A percentile compares a stretch with the other conserved stretches of the same genome.
phyloP scores from a whole-genome alignment of 2,888 invertebrate genomes.

The Lomographa bimaculata region DNA sequence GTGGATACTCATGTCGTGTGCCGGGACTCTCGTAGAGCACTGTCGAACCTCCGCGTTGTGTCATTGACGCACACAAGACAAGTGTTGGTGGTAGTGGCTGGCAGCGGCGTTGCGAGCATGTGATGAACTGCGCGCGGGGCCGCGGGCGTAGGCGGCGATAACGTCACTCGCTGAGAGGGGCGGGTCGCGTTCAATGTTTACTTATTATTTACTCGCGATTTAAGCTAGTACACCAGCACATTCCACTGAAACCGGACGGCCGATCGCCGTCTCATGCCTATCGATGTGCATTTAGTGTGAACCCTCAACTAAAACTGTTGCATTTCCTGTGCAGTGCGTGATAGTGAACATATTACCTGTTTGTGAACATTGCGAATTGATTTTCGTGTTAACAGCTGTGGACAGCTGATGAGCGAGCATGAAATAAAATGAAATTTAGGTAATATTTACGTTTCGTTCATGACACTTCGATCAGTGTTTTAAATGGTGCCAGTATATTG shows the following conservation, averaged over 20 bases:
- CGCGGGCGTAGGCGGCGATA: slow-evolving; percentile 48
- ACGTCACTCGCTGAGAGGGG: slow-evolving; percentile 67
- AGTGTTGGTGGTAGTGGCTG: slow-evolving; percentile 40
- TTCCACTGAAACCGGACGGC: slow-evolving; percentile 64
- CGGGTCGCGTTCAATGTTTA: slow-evolving; percentile 69
- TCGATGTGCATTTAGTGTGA: slow-evolving; percentile 74
- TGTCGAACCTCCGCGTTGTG: slow-evolving; percentile 45
- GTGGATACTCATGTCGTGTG: slow-evolving; percentile 39
- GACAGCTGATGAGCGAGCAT: slow-evolving; percentile 65
- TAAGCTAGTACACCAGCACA: slow-evolving; percentile 74
- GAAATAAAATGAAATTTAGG: slow-evolving; percentile 82
- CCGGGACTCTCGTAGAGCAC: slow-evolving; percentile 38
- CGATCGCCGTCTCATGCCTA: slow-evolving; percentile 46
- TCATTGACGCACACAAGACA: slow-evolving; percentile 62
- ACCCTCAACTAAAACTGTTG: slow-evolving; percentile 48
- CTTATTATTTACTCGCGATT: slow-evolving; percentile 67
- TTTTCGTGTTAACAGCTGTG: slow-evolving; percentile 58
- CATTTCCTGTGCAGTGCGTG: slow-evolving; percentile 60
- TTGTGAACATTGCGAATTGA: slow-evolving; percentile 38
- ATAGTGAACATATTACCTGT: slow-evolving; percentile 49
- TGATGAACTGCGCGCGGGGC: slow-evolving; percentile 56
- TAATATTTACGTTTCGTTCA: slow-evolving; percentile 42
- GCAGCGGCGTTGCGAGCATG: slow-evolving; percentile 43
- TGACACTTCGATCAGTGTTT: slow-evolving; percentile 2
- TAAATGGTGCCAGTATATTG: slow-evolving; percentile 15